These are phyloP conservation scores for Lates japonicus DNA, from an alignment of 2,797 vertebrate genomes.

Conservation along the genomic window DNA sequence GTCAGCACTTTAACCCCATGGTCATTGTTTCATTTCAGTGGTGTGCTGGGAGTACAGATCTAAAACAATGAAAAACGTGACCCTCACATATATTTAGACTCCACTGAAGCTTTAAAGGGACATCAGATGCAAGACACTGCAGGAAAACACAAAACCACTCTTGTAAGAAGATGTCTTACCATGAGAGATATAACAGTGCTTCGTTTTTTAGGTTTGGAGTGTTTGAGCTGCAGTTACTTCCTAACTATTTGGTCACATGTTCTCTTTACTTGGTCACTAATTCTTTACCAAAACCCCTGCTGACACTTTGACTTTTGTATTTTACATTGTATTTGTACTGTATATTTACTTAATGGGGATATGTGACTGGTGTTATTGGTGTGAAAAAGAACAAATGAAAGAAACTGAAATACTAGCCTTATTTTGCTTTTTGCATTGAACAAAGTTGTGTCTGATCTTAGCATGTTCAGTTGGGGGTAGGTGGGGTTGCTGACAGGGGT, in stretches of 20 bases:
- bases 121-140: slow-evolving; percentile 7
- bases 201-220: slow-evolving; percentile 14
- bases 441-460: slow-evolving; percentile 30
- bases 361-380: neutral
- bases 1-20: slow-evolving; percentile 31
- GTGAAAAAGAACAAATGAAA: slow-evolving; percentile 16
- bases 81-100: slow-evolving; percentile 10
- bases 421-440: slow-evolving; percentile 5
- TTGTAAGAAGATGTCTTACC: neutral
- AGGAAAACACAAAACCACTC: slow-evolving; percentile 15
- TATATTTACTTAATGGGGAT: slow-evolving; percentile 1
- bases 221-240: slow-evolving; percentile 55
- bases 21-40: slow-evolving; percentile 8
- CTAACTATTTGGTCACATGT: slow-evolving; percentile 59
- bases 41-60: neutral
- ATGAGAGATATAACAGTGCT: neutral
- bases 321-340: neutral
- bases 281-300: slow-evolving; percentile 25
- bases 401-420: neutral
- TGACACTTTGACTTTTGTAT: slow-evolving; percentile 21
- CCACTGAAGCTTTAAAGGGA: neutral
- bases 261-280: slow-evolving; percentile 59
- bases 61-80: slow-evolving; percentile 12
- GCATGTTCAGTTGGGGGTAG: neutral
- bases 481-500: slow-evolving; percentile 5